These are phyloP conservation scores for Rostratula benghalensis DNA, from an alignment of 2,113 vertebrate species.

Conservation along the genomic window DNA sequence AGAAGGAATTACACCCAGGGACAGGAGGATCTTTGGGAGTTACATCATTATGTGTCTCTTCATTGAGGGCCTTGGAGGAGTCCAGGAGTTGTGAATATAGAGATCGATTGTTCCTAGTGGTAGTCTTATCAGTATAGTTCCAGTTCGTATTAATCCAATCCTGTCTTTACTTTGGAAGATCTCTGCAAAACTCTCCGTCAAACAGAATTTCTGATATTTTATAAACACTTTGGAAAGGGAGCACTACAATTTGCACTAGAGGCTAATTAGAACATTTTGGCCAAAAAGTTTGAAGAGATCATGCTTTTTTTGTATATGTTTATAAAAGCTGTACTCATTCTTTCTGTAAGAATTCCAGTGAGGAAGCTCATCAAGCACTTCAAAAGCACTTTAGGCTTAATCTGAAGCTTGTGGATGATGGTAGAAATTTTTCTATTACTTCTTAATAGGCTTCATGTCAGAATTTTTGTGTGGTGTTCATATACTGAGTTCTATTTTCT, in stretches of 20 bases:
- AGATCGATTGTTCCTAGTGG: background rate
- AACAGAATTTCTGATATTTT: background rate
- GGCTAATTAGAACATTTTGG: background rate
- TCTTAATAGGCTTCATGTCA: background rate
- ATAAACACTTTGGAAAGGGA: background rate
- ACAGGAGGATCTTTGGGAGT: background rate
- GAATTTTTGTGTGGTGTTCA: background rate
- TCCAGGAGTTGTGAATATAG: background rate
- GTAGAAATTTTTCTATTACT: background rate
- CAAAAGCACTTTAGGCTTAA: background rate
- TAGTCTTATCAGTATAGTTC: background rate
- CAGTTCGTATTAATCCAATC: background rate
- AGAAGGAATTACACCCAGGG: background rate
- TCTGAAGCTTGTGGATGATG: background rate
- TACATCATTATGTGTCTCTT: background rate
- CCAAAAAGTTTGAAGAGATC: background rate
- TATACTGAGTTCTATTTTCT: background rate
- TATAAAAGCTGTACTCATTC: background rate
- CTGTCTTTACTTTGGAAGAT: background rate
- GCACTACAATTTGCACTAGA: background rate
- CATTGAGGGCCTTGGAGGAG: background rate
- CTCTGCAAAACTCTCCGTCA: background rate
- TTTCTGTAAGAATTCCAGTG: background rate
- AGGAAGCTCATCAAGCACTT: background rate
- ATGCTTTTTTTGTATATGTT: background rate